A percentile compares a stretch with the other conserved stretches of the same genome.
Evolutionary conservation across 2,797 vertebrate species (phyloP).

Genomic region (Threskiornis aethiopicus): DNA sequence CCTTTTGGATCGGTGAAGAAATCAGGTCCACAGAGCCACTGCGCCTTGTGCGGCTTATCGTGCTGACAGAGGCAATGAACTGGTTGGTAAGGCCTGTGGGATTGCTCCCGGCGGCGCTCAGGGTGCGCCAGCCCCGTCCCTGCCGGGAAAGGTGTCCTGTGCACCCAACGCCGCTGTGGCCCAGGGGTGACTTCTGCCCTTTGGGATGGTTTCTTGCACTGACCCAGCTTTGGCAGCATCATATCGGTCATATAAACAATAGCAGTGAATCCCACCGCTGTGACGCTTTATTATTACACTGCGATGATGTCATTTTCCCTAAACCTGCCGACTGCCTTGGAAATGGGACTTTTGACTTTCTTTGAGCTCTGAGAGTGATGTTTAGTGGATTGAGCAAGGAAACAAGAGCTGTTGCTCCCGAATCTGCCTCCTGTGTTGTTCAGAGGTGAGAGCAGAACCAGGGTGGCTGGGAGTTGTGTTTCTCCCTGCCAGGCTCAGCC

Average conservation of each 20-base stretch:
- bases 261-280: neutral
- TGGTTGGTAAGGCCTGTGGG: neutral
- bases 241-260: neutral
- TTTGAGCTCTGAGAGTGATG: neutral
- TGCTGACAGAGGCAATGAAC: neutral
- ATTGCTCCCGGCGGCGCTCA: neutral
- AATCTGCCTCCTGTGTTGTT: neutral
- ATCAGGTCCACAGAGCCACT: neutral
- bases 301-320: neutral
- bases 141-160: neutral
- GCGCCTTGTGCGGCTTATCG: neutral
- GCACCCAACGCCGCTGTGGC: fast-evolving
- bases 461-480: neutral
- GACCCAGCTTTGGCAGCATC: neutral
- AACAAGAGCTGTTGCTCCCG: neutral
- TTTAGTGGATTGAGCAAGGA: neutral
- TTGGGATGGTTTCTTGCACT: neutral
- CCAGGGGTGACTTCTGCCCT: neutral
- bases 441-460: neutral
- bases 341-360: neutral
- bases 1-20: neutral
- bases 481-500: neutral
- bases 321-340: neutral
- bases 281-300: neutral
- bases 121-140: neutral